These are phyloP conservation scores for Syngnathus floridae DNA, from an alignment of 2,113 vertebrate genomes.

Conservation along the genomic window DNA sequence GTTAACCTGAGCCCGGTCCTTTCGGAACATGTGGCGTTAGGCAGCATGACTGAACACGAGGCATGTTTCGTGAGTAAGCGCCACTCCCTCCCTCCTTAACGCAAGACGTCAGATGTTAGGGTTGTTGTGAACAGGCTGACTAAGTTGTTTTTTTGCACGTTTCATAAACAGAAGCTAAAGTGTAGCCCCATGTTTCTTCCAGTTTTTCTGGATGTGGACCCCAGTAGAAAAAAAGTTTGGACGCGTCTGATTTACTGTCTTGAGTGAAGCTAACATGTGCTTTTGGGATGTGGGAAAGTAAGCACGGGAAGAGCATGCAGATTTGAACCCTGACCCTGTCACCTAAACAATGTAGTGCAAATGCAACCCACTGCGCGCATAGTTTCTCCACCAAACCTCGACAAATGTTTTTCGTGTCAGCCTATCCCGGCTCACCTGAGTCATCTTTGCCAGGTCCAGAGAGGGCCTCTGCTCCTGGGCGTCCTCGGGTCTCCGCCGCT, in stretches of 20 bases:
- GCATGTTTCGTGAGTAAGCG: slow-evolving; percentile 51
- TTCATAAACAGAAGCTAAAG: too few species aligned
- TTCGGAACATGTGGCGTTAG: slow-evolving; percentile 32
- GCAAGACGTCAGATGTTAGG: slow-evolving; percentile 19
- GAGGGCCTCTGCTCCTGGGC: slow-evolving; percentile 81
- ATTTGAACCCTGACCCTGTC: background rate
- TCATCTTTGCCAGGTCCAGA: slow-evolving; percentile 90
- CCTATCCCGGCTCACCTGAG: slow-evolving; percentile 76
- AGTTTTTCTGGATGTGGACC: background rate
- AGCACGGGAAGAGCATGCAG: background rate
- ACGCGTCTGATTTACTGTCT: background rate
- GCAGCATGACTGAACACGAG: slow-evolving; percentile 56
- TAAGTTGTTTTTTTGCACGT: too few species aligned
- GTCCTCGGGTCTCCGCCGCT: slow-evolving; percentile 80
- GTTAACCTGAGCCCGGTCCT: slow-evolving; percentile 38
- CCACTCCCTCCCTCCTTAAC: slow-evolving; percentile 31
- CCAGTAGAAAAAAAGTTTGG: background rate
- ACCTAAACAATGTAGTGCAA: background rate
- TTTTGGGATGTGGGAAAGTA: background rate
- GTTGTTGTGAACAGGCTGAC: slow-evolving; percentile 27
- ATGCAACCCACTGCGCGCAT: slow-evolving; percentile 14
- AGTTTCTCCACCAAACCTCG: background rate
- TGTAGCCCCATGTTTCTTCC: too few species aligned
- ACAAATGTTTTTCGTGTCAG: slow-evolving; percentile 5
- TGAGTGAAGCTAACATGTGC: background rate